Percentiles rank a stretch among this genome's conserved stretches.
Conservation (phyloP, 2,797 vertebrate species). For the Ciconia nigra region DNA sequence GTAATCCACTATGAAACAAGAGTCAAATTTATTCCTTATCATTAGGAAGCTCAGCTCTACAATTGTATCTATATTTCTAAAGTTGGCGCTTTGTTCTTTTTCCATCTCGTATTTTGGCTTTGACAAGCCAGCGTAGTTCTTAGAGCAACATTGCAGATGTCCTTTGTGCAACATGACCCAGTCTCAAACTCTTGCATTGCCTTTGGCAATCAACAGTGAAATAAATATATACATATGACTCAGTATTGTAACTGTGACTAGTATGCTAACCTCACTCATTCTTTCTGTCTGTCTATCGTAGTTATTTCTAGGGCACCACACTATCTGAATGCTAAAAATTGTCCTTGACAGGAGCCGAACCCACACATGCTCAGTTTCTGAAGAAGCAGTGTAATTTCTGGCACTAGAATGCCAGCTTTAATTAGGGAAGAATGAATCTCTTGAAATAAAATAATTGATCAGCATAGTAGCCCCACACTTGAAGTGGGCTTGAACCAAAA, state of each 20-base stretch:
- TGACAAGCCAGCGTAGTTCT: not conserved
- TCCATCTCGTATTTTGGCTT: not conserved
- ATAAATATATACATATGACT: constrained; percentile 16
- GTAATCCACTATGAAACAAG: not conserved
- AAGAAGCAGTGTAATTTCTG: not conserved
- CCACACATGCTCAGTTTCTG: constrained; percentile 21
- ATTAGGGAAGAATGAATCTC: not conserved
- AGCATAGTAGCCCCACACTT: not conserved
- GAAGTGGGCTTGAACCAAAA: not conserved
- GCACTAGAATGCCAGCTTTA: not conserved
- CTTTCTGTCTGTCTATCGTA: constrained; percentile 27
- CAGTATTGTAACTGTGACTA: constrained; percentile 19
- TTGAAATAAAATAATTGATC: constrained; percentile 4
- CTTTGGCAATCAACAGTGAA: constrained; percentile 11
- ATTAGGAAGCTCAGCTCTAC: not conserved
- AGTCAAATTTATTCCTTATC: not conserved
- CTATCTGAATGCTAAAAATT: constrained; percentile 47
- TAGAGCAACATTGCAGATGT: not conserved
- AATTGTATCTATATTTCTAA: not conserved
- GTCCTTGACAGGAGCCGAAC: constrained; percentile 31
- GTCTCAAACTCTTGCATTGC: not conserved
- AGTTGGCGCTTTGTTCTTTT: not conserved
- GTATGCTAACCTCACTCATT: constrained; percentile 29
- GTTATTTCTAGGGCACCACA: constrained; percentile 56
- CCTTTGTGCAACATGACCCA: not conserved